Evolutionary conservation across 1,140 invertebrate species (phyloP).

Genomic region (Nasonia giraulti): DNA sequence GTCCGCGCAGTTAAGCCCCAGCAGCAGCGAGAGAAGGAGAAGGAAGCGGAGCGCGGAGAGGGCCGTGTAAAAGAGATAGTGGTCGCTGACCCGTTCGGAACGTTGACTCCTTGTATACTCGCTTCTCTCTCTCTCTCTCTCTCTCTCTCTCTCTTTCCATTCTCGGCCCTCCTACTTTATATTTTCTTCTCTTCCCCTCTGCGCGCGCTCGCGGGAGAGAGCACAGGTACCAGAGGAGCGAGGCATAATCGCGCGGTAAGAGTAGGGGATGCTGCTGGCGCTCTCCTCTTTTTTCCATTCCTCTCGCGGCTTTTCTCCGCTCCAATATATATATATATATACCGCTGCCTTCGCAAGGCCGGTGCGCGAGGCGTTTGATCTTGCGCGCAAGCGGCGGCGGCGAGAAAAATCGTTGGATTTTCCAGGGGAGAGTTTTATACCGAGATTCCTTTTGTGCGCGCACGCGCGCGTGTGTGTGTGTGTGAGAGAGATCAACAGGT

Average conservation of each 20-base stretch:
- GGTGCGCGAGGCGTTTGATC: neutral
- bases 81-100: conserved; percentile 74
- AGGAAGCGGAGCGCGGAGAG: conserved; percentile 56
- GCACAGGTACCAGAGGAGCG: neutral
- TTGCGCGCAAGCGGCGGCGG: neutral
- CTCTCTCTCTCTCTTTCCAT: neutral
- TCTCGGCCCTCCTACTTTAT: conserved; percentile 7
- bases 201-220: too few relatives aligned
- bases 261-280: neutral
- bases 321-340: too few relatives aligned
- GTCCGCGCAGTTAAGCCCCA: neutral
- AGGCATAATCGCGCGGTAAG: neutral
- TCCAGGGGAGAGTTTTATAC: neutral
- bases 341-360: conserved; percentile 2
- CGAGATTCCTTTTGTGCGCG: neutral
- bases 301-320: neutral
- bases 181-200: conserved; percentile 15
- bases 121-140: conserved; percentile 8
- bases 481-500: neutral
- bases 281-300: neutral
- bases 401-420: neutral
- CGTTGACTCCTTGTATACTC: conserved; percentile 69
- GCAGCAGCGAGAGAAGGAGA: conserved; percentile 50
- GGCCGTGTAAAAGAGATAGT: conserved; percentile 63
- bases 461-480: too few relatives aligned